Base-by-base conservation (phyloP, 2,888 invertebrate species). In the Coenonympha glycerion region DNA sequence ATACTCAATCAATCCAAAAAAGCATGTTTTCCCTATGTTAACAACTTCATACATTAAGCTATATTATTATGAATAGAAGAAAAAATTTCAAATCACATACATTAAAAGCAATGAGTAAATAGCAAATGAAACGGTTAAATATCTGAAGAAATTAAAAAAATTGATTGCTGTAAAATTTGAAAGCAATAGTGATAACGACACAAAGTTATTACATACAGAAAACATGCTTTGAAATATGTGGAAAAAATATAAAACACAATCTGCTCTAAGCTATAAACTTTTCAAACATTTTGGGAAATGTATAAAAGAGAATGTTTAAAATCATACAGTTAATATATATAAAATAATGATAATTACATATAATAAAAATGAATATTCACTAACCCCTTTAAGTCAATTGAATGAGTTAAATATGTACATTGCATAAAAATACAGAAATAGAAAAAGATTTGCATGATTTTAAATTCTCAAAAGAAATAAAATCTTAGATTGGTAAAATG, bases 221-320 rank as follows among this genome's bases (percentile, higher is more conserved):
- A 77, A 81, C 82, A 83, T 84, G 83, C 85, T 73, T 73, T 63
- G 65, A 68, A 66, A 64, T 39, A n/a, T n/a, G n/a, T 28, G 40
- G 39, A 13, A n/a, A 13, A 34, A 39, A 31, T 22, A 37, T 28
- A 44, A 62, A 59, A 26, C 61, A 59, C 57, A 63, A 60, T 63
- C 61, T 68, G 72, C 62, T 51, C 51, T 37, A 24, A 24, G 4
- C 24, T 9, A 9, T 9, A 26, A 26, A 26, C 26, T 30, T 11
- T 30, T n/a, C 11, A 28, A 9, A 28, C 3, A 3, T n/a, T 3
- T n/a, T 28, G 28, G 47, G 76, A 76, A 73, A 76, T 74, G 65
- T 69, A 76, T 74, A 63, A 55, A 62, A 62, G 69, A 68, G 60
- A 59, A 53, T 55, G 39, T 55, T 13, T 2, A 30, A 58, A 68